A percentile compares a stretch with the other conserved stretches of the same genome.
These are phyloP conservation scores for Brachionus calyciflorus DNA, from an alignment of 1,140 invertebrate species.

Conservation along the genomic window DNA sequence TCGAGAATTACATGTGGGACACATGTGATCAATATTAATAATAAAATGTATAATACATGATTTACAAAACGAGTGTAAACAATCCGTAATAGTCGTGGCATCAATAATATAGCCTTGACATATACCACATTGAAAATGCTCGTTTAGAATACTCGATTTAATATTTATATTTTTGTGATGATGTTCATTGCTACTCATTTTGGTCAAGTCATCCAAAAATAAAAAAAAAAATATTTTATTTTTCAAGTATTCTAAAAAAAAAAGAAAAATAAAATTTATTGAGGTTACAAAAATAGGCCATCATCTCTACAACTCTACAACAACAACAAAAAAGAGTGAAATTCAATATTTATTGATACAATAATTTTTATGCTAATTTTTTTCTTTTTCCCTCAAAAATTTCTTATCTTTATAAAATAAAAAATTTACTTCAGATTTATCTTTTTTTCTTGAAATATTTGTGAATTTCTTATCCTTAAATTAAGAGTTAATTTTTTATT, in stretches of 20 bases:
- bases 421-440: no score
- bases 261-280: neutral
- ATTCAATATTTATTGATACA: neutral
- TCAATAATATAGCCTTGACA: slow-evolving; percentile 63
- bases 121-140: slow-evolving; percentile 53
- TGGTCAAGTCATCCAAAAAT: slow-evolving; percentile 28
- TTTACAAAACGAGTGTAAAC: slow-evolving; percentile 63
- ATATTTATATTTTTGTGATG: slow-evolving; percentile 22
- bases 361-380: slow-evolving; percentile 30
- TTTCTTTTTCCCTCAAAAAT: neutral
- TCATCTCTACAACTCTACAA: no score
- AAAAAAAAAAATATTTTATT: neutral
- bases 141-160: slow-evolving; percentile 14
- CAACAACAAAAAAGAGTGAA: neutral
- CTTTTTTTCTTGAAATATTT: no score
- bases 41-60: slow-evolving; percentile 41
- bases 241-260: slow-evolving; percentile 12
- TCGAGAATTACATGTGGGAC: slow-evolving; percentile 9
- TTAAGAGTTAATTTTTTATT: no score
- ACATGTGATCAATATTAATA: neutral
- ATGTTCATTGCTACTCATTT: neutral
- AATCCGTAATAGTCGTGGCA: slow-evolving; percentile 63
- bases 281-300: slow-evolving; percentile 30
- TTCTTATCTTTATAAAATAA: no score
- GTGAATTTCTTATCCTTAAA: no score